A percentile compares a stretch with the other conserved stretches of the same genome.
phyloP scores from a whole-genome alignment of 1,140 invertebrate species.

The Temnothorax nylanderi region DNA sequence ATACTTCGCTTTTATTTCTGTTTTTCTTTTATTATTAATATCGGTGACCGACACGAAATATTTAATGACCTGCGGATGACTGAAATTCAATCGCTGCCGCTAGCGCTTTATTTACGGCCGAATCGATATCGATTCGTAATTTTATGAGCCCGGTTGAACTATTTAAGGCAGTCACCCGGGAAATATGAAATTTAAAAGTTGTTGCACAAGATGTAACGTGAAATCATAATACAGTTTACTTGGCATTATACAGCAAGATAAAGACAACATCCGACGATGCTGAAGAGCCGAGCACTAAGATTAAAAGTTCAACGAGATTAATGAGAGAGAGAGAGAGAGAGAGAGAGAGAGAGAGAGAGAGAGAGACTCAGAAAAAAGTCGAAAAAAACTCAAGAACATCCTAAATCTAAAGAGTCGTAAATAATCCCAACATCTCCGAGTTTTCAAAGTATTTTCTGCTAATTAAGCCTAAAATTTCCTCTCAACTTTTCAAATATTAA shows the following conservation, averaged over 20 bases:
- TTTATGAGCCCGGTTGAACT: constrained; percentile 45
- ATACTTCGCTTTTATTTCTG: neutral
- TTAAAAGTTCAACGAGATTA: constrained; percentile 15
- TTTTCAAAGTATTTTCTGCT: neutral
- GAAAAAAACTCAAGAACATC: neutral
- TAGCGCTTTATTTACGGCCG: constrained; percentile 43
- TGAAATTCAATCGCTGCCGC: constrained; percentile 52
- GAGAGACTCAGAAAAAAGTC: neutral
- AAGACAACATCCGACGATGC: neutral
- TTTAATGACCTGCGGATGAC: constrained; percentile 42
- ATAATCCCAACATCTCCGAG: neutral
- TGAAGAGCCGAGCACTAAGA: neutral
- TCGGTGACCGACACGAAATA: constrained; percentile 13
- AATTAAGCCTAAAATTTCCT: neutral
- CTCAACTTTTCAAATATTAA: neutral
- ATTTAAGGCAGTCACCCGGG: constrained; percentile 37
- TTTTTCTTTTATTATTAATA: constrained; percentile 45
- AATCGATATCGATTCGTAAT: constrained; percentile 44
- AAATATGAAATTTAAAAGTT: constrained; percentile 27
- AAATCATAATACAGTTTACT: constrained; percentile 14
- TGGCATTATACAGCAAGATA: neutral
- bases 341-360: neutral
- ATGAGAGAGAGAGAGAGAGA: neutral
- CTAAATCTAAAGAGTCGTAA: neutral
- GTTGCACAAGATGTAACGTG: constrained; percentile 16